Conservation (phyloP, 2,797 vertebrate genomes). For the Propithecus perrieri region DNA sequence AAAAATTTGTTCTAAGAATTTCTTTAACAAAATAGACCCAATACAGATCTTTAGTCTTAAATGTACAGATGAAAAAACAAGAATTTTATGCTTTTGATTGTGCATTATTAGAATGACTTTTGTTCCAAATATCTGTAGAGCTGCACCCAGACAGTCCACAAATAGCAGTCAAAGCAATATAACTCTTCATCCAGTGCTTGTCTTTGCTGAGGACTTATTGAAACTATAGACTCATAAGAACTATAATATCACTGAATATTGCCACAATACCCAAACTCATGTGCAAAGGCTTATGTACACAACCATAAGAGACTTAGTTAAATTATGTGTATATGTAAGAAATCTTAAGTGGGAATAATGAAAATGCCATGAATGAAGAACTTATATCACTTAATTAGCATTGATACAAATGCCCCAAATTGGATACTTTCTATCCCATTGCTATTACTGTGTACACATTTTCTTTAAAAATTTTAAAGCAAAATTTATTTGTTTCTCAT, state of each 20-base stretch:
- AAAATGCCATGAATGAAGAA: not conserved
- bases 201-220: not conserved
- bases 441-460: not conserved
- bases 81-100: not conserved
- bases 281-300: not conserved
- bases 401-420: not conserved
- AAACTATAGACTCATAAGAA: not conserved
- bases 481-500: not conserved
- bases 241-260: not conserved
- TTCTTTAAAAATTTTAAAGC: not conserved
- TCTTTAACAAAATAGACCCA: not conserved
- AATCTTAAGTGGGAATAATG: not conserved
- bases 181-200: not conserved
- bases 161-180: not conserved
- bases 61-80: not conserved
- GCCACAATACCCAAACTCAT: not conserved
- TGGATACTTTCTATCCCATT: not conserved
- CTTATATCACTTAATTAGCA: not conserved
- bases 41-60: not conserved
- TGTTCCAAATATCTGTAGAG: not conserved
- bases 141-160: not conserved
- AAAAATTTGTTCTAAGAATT: not conserved
- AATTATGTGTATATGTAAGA: not conserved
- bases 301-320: not conserved
- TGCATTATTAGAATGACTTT: not conserved